phyloP scores from a whole-genome alignment of 2,888 invertebrate genomes.

The Petrolisthes cinctipes region DNA sequence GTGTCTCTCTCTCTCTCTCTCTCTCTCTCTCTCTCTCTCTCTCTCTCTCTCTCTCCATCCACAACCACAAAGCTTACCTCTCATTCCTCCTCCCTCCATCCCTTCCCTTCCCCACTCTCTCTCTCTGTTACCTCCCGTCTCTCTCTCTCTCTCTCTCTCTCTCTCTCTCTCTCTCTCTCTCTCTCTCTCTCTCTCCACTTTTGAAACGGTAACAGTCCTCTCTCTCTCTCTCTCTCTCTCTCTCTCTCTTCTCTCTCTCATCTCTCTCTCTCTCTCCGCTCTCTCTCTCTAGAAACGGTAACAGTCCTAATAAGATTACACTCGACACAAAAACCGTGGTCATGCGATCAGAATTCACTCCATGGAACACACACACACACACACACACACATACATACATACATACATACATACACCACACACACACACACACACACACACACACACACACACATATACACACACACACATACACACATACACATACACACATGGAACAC shows the following conservation, averaged over 20 bases:
- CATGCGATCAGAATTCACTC: not conserved
- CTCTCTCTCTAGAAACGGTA: too few species aligned
- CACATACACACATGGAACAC: not conserved
- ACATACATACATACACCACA: not conserved
- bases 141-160: not conserved
- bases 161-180: not conserved
- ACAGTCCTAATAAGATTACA: too few species aligned
- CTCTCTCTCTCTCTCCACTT: not conserved
- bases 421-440: not conserved
- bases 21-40: too few species aligned
- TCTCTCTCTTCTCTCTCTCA: not conserved
- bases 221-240: constrained; percentile 26
- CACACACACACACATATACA: not conserved
- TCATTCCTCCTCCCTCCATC: not conserved
- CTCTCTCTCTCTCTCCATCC: too few species aligned
- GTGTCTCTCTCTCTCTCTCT: too few species aligned
- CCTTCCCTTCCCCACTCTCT: not conserved
- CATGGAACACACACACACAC: not conserved
- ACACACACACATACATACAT: not conserved
- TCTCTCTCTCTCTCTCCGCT: not conserved
- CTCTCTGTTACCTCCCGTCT: not conserved
- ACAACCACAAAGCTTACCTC: too few species aligned
- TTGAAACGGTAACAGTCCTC: not conserved
- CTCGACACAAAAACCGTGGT: not conserved
- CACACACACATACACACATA: not conserved